Evolutionary conservation across 2,113 vertebrate genomes (phyloP).

Genomic region (Gila orcuttii): DNA sequence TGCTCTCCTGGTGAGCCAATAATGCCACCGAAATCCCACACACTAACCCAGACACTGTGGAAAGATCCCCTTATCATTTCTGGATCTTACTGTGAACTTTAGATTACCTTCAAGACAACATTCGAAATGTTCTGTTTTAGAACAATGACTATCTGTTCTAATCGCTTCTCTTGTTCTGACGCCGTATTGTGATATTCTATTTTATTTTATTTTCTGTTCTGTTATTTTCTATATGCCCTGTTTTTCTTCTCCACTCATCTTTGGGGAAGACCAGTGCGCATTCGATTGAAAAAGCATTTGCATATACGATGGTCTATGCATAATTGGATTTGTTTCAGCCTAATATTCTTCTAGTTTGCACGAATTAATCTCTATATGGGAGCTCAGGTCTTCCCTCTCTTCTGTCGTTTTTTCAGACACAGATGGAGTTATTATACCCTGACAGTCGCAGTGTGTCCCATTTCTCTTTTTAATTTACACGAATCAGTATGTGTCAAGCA

Average conservation of each 20-base stretch:
- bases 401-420: slow-evolving; percentile 51
- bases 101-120: background rate
- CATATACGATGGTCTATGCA: background rate
- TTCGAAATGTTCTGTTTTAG: background rate
- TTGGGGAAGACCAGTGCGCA: slow-evolving; percentile 3
- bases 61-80: background rate
- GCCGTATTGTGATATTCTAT: background rate
- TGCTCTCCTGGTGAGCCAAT: slow-evolving; percentile 2
- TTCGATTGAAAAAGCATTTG: background rate
- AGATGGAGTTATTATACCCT: slow-evolving; percentile 57
- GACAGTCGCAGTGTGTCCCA: slow-evolving; percentile 50
- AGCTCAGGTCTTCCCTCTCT: slow-evolving; percentile 36
- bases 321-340: background rate
- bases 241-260: background rate
- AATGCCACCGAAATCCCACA: slow-evolving; percentile 5
- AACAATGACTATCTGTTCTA: background rate
- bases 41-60: background rate
- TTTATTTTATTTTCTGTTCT: background rate
- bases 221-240: background rate
- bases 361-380: background rate
- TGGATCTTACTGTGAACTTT: background rate
- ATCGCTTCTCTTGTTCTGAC: background rate
- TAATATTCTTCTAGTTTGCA: slow-evolving; percentile 18
- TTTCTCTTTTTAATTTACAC: slow-evolving; percentile 73
- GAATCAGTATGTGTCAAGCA: slow-evolving; percentile 61